A percentile compares a stretch with the other conserved stretches of the same genome.
phyloP scores from a whole-genome alignment of 2,888 invertebrate genomes.

The Ommatoiulus sabulosus region DNA sequence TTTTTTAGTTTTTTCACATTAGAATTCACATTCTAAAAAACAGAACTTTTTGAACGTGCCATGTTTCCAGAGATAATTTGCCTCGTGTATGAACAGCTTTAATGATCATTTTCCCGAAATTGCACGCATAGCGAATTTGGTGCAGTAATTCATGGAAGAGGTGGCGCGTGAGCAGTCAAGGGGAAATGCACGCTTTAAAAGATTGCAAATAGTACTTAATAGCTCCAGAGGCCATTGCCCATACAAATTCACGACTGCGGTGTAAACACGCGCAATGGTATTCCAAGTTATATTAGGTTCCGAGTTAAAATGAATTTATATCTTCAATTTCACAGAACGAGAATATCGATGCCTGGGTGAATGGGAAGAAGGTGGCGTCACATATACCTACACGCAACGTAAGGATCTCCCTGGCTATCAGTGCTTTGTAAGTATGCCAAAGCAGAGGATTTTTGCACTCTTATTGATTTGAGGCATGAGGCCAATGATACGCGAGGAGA shows the following conservation, averaged over 20 bases:
- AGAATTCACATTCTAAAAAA: too few species aligned
- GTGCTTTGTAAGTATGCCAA: constrained; percentile 73
- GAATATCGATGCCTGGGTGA: constrained; percentile 77
- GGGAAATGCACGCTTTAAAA: background rate
- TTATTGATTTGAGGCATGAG: background rate
- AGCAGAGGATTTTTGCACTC: background rate
- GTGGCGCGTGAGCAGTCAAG: background rate
- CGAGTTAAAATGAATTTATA: background rate
- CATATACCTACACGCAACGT: constrained; percentile 76
- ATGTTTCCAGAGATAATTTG: too few species aligned
- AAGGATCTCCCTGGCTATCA: constrained; percentile 74
- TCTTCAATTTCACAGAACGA: constrained; percentile 69
- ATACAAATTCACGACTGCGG: background rate
- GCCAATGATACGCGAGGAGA: background rate
- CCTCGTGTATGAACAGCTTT: too few species aligned
- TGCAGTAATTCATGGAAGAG: background rate
- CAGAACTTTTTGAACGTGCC: too few species aligned
- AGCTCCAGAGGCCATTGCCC: background rate
- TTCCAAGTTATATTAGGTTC: background rate
- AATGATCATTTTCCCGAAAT: background rate
- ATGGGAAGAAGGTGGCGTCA: constrained; percentile 74
- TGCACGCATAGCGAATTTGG: background rate
- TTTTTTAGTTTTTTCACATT: too few species aligned
- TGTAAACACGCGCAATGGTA: background rate
- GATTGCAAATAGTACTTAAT: background rate